These are phyloP conservation scores for Hemicordylus capensis DNA, from an alignment of 2,113 vertebrate genomes.

Conservation along the genomic window DNA sequence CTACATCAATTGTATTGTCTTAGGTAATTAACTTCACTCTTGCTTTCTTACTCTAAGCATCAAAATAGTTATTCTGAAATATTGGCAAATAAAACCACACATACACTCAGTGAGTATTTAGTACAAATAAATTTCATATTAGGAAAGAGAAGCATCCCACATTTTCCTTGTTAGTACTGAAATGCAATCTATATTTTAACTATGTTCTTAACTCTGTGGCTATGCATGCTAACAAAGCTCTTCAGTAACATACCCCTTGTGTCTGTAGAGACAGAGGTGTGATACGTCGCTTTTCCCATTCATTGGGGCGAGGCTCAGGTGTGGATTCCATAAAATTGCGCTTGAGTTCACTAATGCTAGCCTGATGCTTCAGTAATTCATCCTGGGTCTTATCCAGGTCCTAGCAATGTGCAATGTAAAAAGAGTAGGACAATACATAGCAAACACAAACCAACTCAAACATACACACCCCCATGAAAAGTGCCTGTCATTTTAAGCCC, in stretches of 20 bases:
- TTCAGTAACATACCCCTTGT: slow-evolving; percentile 91
- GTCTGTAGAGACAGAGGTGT: slow-evolving; percentile 88
- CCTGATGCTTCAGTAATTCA: slow-evolving; percentile 98
- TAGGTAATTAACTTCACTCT: neutral
- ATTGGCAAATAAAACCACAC: slow-evolving; percentile 28
- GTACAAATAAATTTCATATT: slow-evolving; percentile 60
- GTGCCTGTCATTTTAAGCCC: slow-evolving; percentile 78
- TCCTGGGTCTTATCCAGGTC: slow-evolving; percentile 99
- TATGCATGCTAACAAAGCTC: slow-evolving; percentile 55
- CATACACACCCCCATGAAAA: slow-evolving; percentile 73
- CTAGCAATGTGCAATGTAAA: slow-evolving; percentile 80
- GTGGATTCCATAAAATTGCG: slow-evolving; percentile 99
- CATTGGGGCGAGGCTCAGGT: slow-evolving; percentile 93
- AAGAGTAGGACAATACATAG: slow-evolving; percentile 74
- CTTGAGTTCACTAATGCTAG: slow-evolving; percentile 99
- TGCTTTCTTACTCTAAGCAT: neutral
- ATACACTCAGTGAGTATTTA: slow-evolving; percentile 67
- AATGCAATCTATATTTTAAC: neutral
- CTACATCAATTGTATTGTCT: neutral
- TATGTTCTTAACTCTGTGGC: slow-evolving; percentile 32
- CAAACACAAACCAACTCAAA: slow-evolving; percentile 74
- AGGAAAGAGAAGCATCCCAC: slow-evolving; percentile 29
- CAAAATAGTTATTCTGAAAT: slow-evolving; percentile 21
- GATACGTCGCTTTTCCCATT: slow-evolving; percentile 98
- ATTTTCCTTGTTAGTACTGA: slow-evolving; percentile 32